phyloP scores from a whole-genome alignment of 2,797 vertebrate genomes.

The Sebastes flavidus region DNA sequence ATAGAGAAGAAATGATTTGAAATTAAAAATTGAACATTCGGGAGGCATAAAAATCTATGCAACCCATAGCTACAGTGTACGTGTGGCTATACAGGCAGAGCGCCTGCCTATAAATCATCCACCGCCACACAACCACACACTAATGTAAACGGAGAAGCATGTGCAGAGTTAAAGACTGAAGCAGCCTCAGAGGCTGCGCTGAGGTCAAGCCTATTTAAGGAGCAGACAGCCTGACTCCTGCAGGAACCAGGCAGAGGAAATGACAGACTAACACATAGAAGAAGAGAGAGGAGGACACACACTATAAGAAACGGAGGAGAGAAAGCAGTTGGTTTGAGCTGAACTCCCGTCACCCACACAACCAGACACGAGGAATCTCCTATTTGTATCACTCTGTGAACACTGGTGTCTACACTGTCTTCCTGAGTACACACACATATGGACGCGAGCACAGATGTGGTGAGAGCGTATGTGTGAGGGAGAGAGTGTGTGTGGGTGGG shows the following conservation, averaged over 20 bases:
- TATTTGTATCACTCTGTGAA: slow-evolving; percentile 26
- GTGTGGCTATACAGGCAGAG: slow-evolving; percentile 29
- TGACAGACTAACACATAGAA: slow-evolving; percentile 65
- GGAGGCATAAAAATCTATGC: slow-evolving; percentile 3
- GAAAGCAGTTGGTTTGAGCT: slow-evolving; percentile 33
- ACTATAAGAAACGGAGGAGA: slow-evolving; percentile 2
- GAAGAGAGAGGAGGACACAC: slow-evolving; percentile 27
- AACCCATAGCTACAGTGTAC: neutral
- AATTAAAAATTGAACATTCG: slow-evolving; percentile 32
- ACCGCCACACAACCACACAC: slow-evolving; percentile 55
- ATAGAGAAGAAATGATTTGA: slow-evolving; percentile 10
- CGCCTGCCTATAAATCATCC: slow-evolving; percentile 37
- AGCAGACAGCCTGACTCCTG: slow-evolving; percentile 82
- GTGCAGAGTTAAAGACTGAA: slow-evolving; percentile 66
- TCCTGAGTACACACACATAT: slow-evolving; percentile 5
- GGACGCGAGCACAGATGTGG: slow-evolving; percentile 13
- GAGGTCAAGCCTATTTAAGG: slow-evolving; percentile 84
- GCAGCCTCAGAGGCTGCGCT: slow-evolving; percentile 69
- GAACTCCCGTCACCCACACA: slow-evolving; percentile 33
- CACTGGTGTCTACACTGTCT: neutral
- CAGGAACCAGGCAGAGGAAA: slow-evolving; percentile 72
- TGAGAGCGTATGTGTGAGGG: neutral
- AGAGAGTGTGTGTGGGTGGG: neutral
- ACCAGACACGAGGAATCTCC: slow-evolving; percentile 31
- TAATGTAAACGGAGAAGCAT: slow-evolving; percentile 70